Conservation (phyloP, 2,888 invertebrate species). For the Miltochrista miniata region DNA sequence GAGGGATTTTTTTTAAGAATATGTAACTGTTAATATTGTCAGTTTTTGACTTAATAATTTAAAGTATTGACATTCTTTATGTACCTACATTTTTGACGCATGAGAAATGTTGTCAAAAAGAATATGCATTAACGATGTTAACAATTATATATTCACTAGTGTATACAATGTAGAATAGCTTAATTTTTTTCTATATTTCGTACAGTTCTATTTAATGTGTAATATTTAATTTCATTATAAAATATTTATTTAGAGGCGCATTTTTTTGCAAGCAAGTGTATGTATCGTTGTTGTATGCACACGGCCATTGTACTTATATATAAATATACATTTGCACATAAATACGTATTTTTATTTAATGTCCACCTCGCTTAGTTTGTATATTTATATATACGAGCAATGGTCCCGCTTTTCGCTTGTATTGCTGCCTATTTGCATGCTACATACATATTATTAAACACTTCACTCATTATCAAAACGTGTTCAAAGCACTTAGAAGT, state of each 20-base stretch:
- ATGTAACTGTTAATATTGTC: too few relatives aligned
- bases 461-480: not conserved
- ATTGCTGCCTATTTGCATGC: slow-evolving; percentile 6
- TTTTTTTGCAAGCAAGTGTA: slow-evolving; percentile 16
- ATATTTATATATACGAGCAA: slow-evolving; percentile 70
- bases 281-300: slow-evolving; percentile 42
- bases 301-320: slow-evolving; percentile 77
- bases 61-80: too few relatives aligned
- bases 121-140: too few relatives aligned
- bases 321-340: slow-evolving; percentile 67
- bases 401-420: slow-evolving; percentile 56
- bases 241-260: not conserved
- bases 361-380: slow-evolving; percentile 43
- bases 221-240: not conserved
- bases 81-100: too few relatives aligned
- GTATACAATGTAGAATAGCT: too few relatives aligned
- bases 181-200: not conserved
- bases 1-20: too few relatives aligned
- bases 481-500: not conserved
- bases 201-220: not conserved
- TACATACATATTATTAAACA: not conserved
- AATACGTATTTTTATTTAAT: slow-evolving; percentile 68
- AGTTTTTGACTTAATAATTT: too few relatives aligned
- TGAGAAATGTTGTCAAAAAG: too few relatives aligned
- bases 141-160: too few relatives aligned